Percentiles rank a stretch among this genome's conserved stretches.
These are phyloP conservation scores for Campylomormyrus numenius DNA, from an alignment of 2,113 vertebrate genomes.

Conservation along the genomic window DNA sequence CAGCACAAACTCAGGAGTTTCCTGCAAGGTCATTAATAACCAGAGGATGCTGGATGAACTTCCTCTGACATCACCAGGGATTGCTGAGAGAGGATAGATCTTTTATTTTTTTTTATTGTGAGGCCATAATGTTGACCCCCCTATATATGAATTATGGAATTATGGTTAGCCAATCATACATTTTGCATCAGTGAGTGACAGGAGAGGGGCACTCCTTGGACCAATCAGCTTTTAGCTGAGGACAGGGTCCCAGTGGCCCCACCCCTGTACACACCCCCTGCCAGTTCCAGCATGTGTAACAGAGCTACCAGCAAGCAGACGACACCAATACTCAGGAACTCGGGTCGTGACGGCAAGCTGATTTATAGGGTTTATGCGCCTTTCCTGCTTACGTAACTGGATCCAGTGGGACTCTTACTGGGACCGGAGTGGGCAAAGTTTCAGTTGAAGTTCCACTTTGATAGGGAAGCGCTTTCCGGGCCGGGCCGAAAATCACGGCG, in stretches of 20 bases:
- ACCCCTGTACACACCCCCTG: neutral
- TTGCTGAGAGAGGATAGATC: neutral
- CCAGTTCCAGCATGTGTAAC: neutral
- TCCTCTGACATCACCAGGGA: neutral
- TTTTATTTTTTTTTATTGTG: neutral
- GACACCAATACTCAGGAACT: neutral
- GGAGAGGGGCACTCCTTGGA: neutral
- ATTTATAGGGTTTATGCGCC: neutral
- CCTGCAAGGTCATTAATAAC: neutral
- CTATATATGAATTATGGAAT: neutral
- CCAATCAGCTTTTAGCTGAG: neutral
- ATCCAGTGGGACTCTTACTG: neutral
- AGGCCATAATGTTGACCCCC: no score
- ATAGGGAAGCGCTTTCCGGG: neutral
- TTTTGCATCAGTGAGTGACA: neutral
- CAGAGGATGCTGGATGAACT: neutral
- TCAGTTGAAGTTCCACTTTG: neutral
- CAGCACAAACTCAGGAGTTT: neutral
- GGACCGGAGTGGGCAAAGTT: neutral
- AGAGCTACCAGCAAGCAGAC: neutral
- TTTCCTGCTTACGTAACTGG: neutral
- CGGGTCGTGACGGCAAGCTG: neutral
- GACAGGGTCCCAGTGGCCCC: neutral
- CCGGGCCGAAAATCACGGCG: neutral
- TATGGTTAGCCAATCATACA: neutral